Percentiles rank a stretch among this genome's conserved stretches.
These are phyloP conservation scores for Scaptomyza pallida DNA, from an alignment of 1,140 invertebrate species.

Conservation along the genomic window DNA sequence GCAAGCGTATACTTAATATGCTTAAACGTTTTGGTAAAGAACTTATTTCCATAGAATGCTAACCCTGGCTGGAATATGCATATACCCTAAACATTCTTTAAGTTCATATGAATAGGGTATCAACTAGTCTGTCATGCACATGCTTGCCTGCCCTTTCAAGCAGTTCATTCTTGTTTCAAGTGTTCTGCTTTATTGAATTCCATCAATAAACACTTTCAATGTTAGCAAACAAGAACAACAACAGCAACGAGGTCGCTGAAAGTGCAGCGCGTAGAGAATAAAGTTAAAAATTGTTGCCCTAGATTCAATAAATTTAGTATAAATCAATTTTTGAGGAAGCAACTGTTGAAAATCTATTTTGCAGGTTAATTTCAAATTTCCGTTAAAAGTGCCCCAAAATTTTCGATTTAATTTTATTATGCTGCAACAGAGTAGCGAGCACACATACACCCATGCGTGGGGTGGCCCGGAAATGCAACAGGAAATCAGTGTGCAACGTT, in stretches of 20 bases:
- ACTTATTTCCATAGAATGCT: neutral
- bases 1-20: neutral
- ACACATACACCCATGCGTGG: neutral
- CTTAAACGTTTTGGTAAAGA: neutral
- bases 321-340: constrained; percentile 17
- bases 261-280: neutral
- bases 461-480: constrained; percentile 64
- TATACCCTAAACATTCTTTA: no score
- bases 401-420: constrained; percentile 62
- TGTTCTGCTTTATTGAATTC: constrained; percentile 17
- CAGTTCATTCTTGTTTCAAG: neutral
- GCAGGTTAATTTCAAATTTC: constrained; percentile 64
- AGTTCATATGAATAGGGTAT: no score
- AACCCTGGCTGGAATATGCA: no score
- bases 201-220: constrained; percentile 2
- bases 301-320: constrained; percentile 10
- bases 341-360: constrained; percentile 43
- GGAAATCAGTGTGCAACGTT: constrained; percentile 71
- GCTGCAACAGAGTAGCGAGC: constrained; percentile 7
- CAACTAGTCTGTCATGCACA: neutral
- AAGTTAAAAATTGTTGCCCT: constrained; percentile 14
- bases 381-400: constrained; percentile 52
- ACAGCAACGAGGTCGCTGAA: neutral
- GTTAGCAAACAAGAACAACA: neutral
- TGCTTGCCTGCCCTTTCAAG: neutral